These are phyloP conservation scores for Coryphaenoides rupestris DNA, from an alignment of 2,113 vertebrate genomes.

Conservation along the genomic window DNA sequence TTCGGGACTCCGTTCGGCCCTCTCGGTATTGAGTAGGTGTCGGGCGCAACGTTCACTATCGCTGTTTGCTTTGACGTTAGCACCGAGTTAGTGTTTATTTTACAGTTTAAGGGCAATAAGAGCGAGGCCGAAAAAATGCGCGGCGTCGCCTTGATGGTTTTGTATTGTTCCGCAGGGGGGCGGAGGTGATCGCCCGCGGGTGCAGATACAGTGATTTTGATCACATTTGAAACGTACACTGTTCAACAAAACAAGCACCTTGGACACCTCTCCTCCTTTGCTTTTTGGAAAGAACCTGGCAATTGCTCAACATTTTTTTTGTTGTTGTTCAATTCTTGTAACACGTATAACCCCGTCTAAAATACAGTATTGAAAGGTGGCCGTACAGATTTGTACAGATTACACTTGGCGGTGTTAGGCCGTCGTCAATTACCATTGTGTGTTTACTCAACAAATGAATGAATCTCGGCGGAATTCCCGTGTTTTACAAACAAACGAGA, in stretches of 20 bases:
- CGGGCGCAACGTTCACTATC: slow-evolving; percentile 41
- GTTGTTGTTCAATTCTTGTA: too few species aligned
- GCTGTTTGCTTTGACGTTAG: slow-evolving; percentile 25
- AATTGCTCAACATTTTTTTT: too few species aligned
- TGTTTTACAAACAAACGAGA: slow-evolving; percentile 38
- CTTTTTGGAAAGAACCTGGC: too few species aligned
- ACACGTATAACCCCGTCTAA: too few species aligned
- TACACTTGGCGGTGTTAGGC: neutral
- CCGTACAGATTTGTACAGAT: neutral
- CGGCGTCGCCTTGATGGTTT: slow-evolving; percentile 5
- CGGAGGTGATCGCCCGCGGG: neutral
- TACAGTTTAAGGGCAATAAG: slow-evolving; percentile 30
- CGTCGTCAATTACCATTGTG: slow-evolving; percentile 32
- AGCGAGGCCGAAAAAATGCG: too few species aligned
- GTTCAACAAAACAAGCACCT: too few species aligned
- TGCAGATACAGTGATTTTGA: too few species aligned
- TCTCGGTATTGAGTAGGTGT: slow-evolving; percentile 47
- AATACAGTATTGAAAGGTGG: too few species aligned
- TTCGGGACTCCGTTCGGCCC: slow-evolving; percentile 43
- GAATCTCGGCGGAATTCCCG: slow-evolving; percentile 40
- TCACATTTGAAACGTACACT: too few species aligned
- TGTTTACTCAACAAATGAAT: slow-evolving; percentile 30
- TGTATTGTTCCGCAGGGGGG: slow-evolving; percentile 5
- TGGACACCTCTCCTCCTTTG: too few species aligned
- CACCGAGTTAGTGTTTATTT: slow-evolving; percentile 48